phyloP scores from a whole-genome alignment of 2,113 vertebrate genomes.

The Hiodon alosoides region DNA sequence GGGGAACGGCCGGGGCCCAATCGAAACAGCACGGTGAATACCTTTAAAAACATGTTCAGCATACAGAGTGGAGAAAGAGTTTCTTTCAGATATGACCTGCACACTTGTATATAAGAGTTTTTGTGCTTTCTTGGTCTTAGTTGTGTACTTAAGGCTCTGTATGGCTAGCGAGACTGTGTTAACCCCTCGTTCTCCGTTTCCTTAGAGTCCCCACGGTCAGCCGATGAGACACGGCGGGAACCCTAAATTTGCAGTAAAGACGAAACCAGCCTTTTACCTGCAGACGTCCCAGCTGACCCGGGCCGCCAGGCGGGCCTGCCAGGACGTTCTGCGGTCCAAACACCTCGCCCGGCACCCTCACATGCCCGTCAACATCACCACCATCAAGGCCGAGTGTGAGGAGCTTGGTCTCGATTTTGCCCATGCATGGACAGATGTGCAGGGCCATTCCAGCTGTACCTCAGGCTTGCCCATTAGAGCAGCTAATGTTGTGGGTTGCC shows the following conservation, averaged over 20 bases:
- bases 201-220: conserved; percentile 82
- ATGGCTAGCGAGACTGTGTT: background rate
- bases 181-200: background rate
- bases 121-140: too few relatives aligned
- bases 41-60: background rate
- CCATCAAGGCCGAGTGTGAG: conserved; percentile 95
- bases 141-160: background rate
- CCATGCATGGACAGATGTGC: background rate
- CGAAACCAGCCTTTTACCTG: conserved; percentile 90
- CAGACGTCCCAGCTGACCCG: conserved; percentile 82
- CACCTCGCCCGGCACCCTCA: conserved; percentile 84
- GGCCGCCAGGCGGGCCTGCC: conserved; percentile 80
- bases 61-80: too few relatives aligned
- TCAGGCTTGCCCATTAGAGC: too few relatives aligned
- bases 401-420: background rate
- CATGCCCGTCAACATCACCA: conserved; percentile 83
- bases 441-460: too few relatives aligned
- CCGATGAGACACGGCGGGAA: conserved; percentile 81
- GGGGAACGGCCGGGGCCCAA: conserved; percentile 92
- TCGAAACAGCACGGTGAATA: conserved; percentile 79
- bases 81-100: too few relatives aligned
- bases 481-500: too few relatives aligned
- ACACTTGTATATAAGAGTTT: too few relatives aligned
- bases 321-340: conserved; percentile 82
- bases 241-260: conserved; percentile 95